Evolutionary conservation across 2,888 invertebrate species (phyloP).

Genomic region (Frankliniella fusca): DNA sequence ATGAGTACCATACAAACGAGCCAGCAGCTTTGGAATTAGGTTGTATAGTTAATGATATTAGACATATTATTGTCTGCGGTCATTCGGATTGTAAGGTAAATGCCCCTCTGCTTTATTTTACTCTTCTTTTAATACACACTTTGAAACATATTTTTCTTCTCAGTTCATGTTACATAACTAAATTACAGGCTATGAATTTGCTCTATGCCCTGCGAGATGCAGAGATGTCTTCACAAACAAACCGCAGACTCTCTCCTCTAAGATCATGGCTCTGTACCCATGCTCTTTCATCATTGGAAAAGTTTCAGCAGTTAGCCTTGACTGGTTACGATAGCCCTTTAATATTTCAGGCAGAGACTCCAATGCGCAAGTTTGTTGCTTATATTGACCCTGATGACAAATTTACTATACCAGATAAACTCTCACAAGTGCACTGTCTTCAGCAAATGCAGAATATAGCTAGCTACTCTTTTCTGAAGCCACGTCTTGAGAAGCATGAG

Average conservation of each 20-base stretch:
- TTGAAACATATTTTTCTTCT: not conserved
- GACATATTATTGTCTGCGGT: constrained; percentile 92
- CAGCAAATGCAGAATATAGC: constrained; percentile 90
- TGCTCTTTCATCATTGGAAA: constrained; percentile 73
- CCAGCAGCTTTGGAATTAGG: constrained; percentile 93
- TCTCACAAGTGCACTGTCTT: constrained; percentile 88
- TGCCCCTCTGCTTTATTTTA: not conserved
- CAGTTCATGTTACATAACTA: not conserved
- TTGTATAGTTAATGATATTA: constrained; percentile 84
- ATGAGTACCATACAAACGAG: constrained; percentile 87
- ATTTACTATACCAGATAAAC: constrained; percentile 83
- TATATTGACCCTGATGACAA: constrained; percentile 90
- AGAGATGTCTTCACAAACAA: constrained; percentile 66
- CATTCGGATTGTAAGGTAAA: constrained; percentile 90
- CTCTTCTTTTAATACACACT: not conserved
- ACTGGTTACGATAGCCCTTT: constrained; percentile 66
- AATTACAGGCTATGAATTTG: constrained; percentile 78
- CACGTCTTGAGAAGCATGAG: constrained; percentile 72
- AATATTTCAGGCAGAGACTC: constrained; percentile 80
- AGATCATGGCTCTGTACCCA: constrained; percentile 89
- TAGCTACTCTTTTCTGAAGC: constrained; percentile 84
- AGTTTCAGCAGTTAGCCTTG: constrained; percentile 68
- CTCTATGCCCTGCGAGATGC: constrained; percentile 76
- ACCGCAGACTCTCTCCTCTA: constrained; percentile 78
- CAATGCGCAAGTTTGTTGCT: constrained; percentile 81